Percentiles rank a stretch among this genome's conserved stretches.
Evolutionary conservation across 2,888 invertebrate species (phyloP).

Genomic region (Aelia acuminata): DNA sequence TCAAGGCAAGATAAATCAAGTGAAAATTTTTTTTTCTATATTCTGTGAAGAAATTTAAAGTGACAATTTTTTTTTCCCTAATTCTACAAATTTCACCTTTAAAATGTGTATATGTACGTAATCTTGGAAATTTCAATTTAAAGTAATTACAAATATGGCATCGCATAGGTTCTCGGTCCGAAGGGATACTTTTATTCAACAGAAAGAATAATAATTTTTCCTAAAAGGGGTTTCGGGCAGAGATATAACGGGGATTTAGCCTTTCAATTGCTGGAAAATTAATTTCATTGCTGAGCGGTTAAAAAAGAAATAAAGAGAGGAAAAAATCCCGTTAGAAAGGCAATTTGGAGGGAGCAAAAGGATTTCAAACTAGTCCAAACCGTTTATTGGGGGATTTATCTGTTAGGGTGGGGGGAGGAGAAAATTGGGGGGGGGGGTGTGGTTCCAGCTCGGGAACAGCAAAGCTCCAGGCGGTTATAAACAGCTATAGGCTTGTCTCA

Average conservation of each 20-base stretch:
- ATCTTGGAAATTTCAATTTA: no score
- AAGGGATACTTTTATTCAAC: not conserved
- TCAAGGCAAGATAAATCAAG: no score
- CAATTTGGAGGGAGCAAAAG: not conserved
- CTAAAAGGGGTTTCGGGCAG: not conserved
- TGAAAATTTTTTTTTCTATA: no score
- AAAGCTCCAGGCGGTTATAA: not conserved
- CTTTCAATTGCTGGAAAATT: conserved; percentile 8
- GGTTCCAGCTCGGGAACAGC: not conserved
- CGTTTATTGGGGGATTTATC: conserved; percentile 21
- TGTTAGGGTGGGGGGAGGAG: not conserved
- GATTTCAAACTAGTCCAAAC: conserved; percentile 21
- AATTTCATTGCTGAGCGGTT: conserved; percentile 16
- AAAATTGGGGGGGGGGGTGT: not conserved
- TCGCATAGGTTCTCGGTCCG: not conserved
- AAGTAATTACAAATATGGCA: not conserved
- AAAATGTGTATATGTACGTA: no score
- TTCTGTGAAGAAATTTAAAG: no score
- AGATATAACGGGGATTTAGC: not conserved
- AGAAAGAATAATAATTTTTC: not conserved
- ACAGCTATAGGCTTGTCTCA: not conserved
- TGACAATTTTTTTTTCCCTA: no score
- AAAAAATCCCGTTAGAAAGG: conserved; percentile 25
- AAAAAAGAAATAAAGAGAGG: not conserved
- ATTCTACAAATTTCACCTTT: no score